Evolutionary conservation across 1,140 invertebrate genomes (phyloP).

Genomic region (Drosophila sturtevanti): DNA sequence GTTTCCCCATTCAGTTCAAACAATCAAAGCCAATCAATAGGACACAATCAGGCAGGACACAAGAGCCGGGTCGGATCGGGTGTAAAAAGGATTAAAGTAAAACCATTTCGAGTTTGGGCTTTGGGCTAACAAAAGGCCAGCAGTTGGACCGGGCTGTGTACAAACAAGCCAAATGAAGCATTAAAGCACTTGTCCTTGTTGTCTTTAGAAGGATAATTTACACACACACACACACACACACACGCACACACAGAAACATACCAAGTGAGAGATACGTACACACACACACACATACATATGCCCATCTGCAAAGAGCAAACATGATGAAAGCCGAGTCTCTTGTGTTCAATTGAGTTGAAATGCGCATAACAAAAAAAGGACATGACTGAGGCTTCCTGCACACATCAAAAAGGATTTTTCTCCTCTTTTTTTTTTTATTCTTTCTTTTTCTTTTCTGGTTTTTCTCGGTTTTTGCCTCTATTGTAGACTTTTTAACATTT

Average conservation of each 20-base stretch:
- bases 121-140: slow-evolving; percentile 22
- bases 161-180: slow-evolving; percentile 30
- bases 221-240: slow-evolving; percentile 22
- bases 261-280: slow-evolving; percentile 14
- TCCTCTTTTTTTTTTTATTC: slow-evolving; percentile 68
- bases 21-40: slow-evolving; percentile 30
- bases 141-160: slow-evolving; percentile 12
- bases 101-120: slow-evolving; percentile 4
- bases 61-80: background rate
- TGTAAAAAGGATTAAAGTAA: slow-evolving; percentile 32
- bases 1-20: slow-evolving; percentile 8
- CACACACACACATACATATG: slow-evolving; percentile 5
- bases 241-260: slow-evolving; percentile 1
- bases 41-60: slow-evolving; percentile 5
- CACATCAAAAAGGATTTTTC: slow-evolving; percentile 46
- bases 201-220: slow-evolving; percentile 37
- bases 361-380: slow-evolving; percentile 14
- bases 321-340: slow-evolving; percentile 12
- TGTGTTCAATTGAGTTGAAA: slow-evolving; percentile 21
- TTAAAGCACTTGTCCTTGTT: slow-evolving; percentile 25
- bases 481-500: slow-evolving; percentile 25
- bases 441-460: slow-evolving; percentile 48
- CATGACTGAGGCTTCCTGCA: slow-evolving; percentile 17
- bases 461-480: slow-evolving; percentile 12
- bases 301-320: slow-evolving; percentile 5